Evolutionary conservation across 2,888 invertebrate species (phyloP).

Genomic region (Caenorhabditis sinica): DNA sequence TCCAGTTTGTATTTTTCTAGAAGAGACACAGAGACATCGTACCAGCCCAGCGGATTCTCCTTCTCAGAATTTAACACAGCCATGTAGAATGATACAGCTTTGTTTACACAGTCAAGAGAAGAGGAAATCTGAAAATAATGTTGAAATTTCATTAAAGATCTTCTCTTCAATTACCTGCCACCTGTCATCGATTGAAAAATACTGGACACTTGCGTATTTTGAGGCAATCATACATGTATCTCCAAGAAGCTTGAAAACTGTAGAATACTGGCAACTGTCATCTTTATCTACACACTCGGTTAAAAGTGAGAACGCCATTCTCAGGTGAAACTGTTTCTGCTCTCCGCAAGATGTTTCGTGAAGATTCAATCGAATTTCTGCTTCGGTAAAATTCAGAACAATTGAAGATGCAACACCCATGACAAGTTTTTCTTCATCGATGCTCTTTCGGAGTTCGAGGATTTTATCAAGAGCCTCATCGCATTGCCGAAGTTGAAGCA

Average conservation of each 20-base stretch:
- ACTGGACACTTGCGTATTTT: constrained; percentile 23
- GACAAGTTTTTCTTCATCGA: constrained; percentile 18
- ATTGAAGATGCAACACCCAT: constrained; percentile 27
- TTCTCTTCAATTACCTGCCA: constrained; percentile 52
- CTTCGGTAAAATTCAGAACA: constrained; percentile 62
- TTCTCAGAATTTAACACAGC: constrained; percentile 46
- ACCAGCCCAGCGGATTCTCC: constrained; percentile 60
- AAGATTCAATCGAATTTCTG: constrained; percentile 63
- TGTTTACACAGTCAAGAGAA: constrained; percentile 25
- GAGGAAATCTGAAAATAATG: constrained; percentile 2
- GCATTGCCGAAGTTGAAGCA: constrained; percentile 65
- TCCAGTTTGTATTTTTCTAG: constrained; percentile 47
- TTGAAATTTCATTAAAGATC: background rate
- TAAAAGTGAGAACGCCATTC: constrained; percentile 21
- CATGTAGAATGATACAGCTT: constrained; percentile 59
- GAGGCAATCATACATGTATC: constrained; percentile 18
- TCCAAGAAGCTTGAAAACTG: constrained; percentile 51
- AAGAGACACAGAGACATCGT: constrained; percentile 63
- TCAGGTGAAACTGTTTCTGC: constrained; percentile 55
- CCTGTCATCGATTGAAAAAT: constrained; percentile 42
- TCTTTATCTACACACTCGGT: constrained; percentile 4
- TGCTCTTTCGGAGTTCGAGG: constrained; percentile 27
- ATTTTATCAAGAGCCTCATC: constrained; percentile 64
- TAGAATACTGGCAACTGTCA: constrained; percentile 10
- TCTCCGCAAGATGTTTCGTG: constrained; percentile 40